A percentile compares a stretch with the other conserved stretches of the same genome.
phyloP scores from a whole-genome alignment of 2,113 vertebrate genomes.

The Mus pahari region DNA sequence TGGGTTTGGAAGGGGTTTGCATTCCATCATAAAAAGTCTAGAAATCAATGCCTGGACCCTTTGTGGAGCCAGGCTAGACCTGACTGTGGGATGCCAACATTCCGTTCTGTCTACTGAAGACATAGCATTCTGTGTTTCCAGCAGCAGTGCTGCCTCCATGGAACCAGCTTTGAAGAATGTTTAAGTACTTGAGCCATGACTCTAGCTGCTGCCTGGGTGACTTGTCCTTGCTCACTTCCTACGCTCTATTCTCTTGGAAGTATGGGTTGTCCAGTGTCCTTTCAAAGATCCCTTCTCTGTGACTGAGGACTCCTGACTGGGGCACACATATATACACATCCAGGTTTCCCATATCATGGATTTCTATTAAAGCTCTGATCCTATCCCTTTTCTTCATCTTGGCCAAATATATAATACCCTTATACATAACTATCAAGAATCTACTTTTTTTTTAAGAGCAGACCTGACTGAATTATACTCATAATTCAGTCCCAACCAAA shows the following conservation, averaged over 20 bases:
- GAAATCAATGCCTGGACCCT: background rate
- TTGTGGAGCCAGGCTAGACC: background rate
- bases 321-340: background rate
- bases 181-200: background rate
- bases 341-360: background rate
- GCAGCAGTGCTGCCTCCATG: background rate
- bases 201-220: background rate
- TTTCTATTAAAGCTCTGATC: background rate
- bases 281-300: constrained; percentile 12
- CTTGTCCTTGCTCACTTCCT: background rate
- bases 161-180: background rate
- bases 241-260: background rate
- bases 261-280: background rate
- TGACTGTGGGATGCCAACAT: rapidly evolving
- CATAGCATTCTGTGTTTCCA: no score
- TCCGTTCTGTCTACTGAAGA: background rate
- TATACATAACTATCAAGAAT: constrained; percentile 6
- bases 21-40: background rate
- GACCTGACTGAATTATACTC: background rate
- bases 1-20: background rate
- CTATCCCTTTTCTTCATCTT: background rate
- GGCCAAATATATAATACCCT: background rate
- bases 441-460: constrained; percentile 31
- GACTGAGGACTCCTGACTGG: background rate
- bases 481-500: background rate